Conservation (phyloP, 53 echinoderm and acorn worm genomes). For the Henricia sp. region DNA sequence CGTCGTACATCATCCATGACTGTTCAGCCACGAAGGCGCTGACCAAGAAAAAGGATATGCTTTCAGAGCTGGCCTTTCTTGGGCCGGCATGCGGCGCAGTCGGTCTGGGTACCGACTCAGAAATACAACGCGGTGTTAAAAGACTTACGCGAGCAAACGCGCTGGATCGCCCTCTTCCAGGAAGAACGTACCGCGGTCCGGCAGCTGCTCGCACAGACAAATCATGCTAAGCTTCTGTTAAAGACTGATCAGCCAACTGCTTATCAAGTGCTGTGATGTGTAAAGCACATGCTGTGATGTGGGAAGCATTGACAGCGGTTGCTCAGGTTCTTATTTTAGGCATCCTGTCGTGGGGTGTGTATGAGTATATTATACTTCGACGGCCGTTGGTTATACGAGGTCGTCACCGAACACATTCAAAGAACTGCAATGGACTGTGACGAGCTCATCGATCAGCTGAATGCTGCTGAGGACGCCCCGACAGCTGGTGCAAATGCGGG, state of each 20-base stretch:
- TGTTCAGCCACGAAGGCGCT: slow-evolving; percentile 25
- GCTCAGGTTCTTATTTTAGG: not conserved
- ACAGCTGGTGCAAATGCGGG: too few relatives aligned
- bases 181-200: not conserved
- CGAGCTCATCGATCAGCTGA: slow-evolving; percentile 24
- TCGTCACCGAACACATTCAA: not conserved
- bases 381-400: too few relatives aligned
- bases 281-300: too few relatives aligned
- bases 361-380: slow-evolving; percentile 31
- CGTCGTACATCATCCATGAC: slow-evolving; percentile 29
- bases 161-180: slow-evolving; percentile 19
- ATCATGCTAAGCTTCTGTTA: slow-evolving; percentile 45
- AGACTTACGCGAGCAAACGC: slow-evolving; percentile 27
- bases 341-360: too few relatives aligned
- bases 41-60: slow-evolving; percentile 46
- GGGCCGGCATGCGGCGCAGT: slow-evolving; percentile 24
- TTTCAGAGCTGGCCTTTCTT: slow-evolving; percentile 37
- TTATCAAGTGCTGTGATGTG: not conserved
- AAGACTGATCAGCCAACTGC: slow-evolving; percentile 36
- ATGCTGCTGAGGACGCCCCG: too few relatives aligned
- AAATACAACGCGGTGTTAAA: slow-evolving; percentile 48
- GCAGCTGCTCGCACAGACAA: slow-evolving; percentile 5
- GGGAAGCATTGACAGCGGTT: too few relatives aligned
- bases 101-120: slow-evolving; percentile 39
- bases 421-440: not conserved